phyloP scores from a whole-genome alignment of 2,797 vertebrate species.

The Neosilurus mollespiculum region DNA sequence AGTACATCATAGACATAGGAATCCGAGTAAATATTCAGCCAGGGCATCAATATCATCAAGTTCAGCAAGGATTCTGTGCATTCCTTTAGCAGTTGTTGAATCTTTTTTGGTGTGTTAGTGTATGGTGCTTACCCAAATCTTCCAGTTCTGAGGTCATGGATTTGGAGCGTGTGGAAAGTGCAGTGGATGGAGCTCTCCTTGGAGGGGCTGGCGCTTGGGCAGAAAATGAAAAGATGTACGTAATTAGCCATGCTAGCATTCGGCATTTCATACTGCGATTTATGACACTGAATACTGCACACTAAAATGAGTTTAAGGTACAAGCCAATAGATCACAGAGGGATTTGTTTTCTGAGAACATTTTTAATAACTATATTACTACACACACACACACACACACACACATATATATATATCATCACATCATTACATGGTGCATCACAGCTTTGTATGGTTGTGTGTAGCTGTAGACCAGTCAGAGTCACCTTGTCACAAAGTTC shows the following conservation, averaged over 20 bases:
- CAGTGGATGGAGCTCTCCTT: conserved; percentile 86
- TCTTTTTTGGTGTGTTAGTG: background rate
- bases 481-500: too few species aligned
- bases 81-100: background rate
- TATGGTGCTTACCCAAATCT: conserved; percentile 82
- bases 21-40: background rate
- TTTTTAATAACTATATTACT: too few species aligned
- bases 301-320: background rate
- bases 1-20: background rate
- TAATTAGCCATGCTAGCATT: conserved; percentile 24
- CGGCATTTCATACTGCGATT: conserved; percentile 11
- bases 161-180: conserved; percentile 84
- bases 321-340: background rate
- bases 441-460: too few species aligned
- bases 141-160: conserved; percentile 77
- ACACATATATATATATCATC: too few species aligned
- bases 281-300: conserved; percentile 1
- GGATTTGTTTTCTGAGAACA: background rate
- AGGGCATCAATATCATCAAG: background rate
- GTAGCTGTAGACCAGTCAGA: too few species aligned
- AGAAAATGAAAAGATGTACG: conserved; percentile 29
- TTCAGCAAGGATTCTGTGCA: background rate
- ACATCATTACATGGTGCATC: too few species aligned
- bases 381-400: too few species aligned
- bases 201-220: conserved; percentile 81